Evolutionary conservation across 2,113 vertebrate species (phyloP).

Genomic region (Lepus americanus): DNA sequence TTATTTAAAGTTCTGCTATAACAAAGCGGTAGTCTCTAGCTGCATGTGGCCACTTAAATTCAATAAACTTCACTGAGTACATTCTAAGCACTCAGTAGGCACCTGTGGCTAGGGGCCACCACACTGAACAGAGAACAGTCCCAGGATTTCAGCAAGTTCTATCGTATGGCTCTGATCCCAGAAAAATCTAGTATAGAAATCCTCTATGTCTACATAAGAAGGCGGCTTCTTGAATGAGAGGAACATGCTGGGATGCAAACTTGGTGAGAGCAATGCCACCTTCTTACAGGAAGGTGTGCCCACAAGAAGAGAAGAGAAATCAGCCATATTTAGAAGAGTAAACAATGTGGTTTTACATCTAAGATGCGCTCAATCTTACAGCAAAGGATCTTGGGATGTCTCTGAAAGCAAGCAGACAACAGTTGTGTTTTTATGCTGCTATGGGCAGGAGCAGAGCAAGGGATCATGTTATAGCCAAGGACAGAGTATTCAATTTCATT

Average conservation of each 20-base stretch:
- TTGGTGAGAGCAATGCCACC: neutral
- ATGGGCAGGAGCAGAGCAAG: neutral
- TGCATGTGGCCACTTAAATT: neutral
- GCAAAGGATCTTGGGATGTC: conserved; percentile 8
- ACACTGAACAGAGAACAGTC: neutral
- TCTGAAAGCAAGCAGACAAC: conserved; percentile 60
- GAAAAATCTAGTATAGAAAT: conserved; percentile 32
- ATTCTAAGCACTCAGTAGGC: neutral
- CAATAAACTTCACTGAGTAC: conserved; percentile 15
- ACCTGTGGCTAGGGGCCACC: neutral
- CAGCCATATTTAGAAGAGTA: neutral
- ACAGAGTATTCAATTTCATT: conserved; percentile 7
- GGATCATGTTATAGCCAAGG: conserved; percentile 20
- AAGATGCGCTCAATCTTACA: conserved; percentile 2
- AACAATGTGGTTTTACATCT: conserved; percentile 40
- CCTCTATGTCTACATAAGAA: conserved; percentile 8
- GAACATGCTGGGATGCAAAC: neutral
- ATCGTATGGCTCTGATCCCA: conserved; percentile 30
- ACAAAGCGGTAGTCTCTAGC: neutral
- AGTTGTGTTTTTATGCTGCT: conserved; percentile 28
- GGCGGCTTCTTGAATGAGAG: conserved; percentile 30
- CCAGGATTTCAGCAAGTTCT: neutral
- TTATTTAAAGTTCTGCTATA: conserved; percentile 48
- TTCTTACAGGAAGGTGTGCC: neutral
- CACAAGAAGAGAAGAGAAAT: conserved; percentile 35